Conservation (phyloP, 2,113 vertebrate genomes). For the Rhagologus leucostigma region DNA sequence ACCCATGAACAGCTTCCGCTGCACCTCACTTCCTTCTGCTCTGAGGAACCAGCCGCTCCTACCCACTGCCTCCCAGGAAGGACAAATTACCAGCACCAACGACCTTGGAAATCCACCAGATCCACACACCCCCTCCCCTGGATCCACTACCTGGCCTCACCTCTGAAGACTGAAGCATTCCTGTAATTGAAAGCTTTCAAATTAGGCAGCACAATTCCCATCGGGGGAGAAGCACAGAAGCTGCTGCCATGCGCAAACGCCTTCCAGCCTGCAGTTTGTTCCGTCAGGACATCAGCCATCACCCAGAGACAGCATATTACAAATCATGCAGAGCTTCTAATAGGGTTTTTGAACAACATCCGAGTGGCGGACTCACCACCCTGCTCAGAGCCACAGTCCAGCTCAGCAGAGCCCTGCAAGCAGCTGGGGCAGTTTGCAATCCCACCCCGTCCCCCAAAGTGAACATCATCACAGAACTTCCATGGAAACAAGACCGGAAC, state of each 20-base stretch:
- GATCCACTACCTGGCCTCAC: background rate
- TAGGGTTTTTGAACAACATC: background rate
- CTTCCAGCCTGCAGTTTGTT: background rate
- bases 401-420: background rate
- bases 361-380: background rate
- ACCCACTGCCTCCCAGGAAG: background rate
- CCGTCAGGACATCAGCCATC: background rate
- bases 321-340: background rate
- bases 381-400: background rate
- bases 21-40: slow-evolving; percentile 38
- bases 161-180: background rate
- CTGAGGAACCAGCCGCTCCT: background rate
- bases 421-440: background rate
- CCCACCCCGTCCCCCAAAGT: fast-evolving
- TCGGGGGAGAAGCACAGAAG: background rate
- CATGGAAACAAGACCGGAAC: background rate
- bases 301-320: background rate
- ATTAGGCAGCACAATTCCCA: slow-evolving; percentile 1
- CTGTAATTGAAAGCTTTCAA: background rate
- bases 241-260: background rate
- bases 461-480: background rate
- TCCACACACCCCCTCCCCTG: background rate
- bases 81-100: background rate
- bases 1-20: background rate
- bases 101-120: background rate